Percentiles rank a stretch among this genome's conserved stretches.
Evolutionary conservation across 2,113 vertebrate species (phyloP).

Genomic region (Colossoma macropomum): DNA sequence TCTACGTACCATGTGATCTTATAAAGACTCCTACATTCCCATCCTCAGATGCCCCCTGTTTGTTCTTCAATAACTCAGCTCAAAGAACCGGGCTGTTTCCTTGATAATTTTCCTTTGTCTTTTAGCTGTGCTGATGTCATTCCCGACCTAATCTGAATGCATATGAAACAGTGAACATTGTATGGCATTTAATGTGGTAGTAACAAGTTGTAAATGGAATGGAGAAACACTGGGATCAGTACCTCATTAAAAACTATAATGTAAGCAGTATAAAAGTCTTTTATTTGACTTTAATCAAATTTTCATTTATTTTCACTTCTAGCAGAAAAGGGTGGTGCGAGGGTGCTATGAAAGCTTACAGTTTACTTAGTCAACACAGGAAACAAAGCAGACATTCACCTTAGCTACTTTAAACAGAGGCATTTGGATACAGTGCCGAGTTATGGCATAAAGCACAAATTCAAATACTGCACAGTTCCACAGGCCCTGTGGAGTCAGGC

Average conservation of each 20-base stretch:
- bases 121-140: conserved; percentile 56
- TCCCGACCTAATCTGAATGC: conserved; percentile 42
- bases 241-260: background rate
- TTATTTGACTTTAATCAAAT: conserved; percentile 70
- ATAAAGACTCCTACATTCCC: conserved; percentile 72
- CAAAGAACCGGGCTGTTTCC: conserved; percentile 73
- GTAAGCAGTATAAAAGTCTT: conserved; percentile 20
- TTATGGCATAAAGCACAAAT: conserved; percentile 23
- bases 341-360: conserved; percentile 53
- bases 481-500: background rate
- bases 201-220: background rate
- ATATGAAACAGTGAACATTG: background rate
- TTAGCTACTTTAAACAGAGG: conserved; percentile 28
- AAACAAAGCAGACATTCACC: conserved; percentile 44
- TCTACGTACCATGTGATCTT: conserved; percentile 75
- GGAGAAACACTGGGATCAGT: background rate
- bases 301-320: conserved; percentile 72
- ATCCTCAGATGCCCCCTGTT: conserved; percentile 68
- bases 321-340: conserved; percentile 62
- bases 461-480: conserved; percentile 27
- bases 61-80: conserved; percentile 71
- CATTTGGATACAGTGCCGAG: background rate
- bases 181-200: background rate
- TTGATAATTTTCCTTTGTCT: conserved; percentile 73
- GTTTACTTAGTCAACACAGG: conserved; percentile 59